Conservation (phyloP, 2,797 vertebrate species). For the Pipistrellus kuhlii region DNA sequence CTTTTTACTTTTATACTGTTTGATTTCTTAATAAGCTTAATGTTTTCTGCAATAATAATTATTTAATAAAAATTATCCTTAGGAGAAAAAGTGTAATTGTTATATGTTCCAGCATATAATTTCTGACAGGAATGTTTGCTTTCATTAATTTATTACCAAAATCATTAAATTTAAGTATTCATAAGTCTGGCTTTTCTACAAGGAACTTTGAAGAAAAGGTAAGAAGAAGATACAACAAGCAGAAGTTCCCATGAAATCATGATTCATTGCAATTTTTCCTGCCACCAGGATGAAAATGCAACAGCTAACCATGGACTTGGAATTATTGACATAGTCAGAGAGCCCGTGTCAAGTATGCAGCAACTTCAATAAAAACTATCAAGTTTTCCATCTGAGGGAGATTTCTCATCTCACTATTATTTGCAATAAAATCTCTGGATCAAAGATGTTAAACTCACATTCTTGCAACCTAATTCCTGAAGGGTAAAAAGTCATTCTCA, state of each 20-base stretch:
- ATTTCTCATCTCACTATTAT: neutral
- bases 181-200: constrained; percentile 1
- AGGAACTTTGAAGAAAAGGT: constrained; percentile 12
- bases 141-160: constrained; percentile 34
- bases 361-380: constrained; percentile 4
- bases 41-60: constrained; percentile 38
- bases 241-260: neutral
- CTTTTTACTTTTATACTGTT: neutral
- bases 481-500: neutral
- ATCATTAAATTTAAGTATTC: constrained; percentile 41
- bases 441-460: constrained; percentile 13
- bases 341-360: neutral
- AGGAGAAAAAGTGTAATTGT: neutral
- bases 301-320: neutral
- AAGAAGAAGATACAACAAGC: neutral
- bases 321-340: neutral
- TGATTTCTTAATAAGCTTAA: constrained; percentile 1
- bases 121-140: constrained; percentile 25
- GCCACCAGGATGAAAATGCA: neutral
- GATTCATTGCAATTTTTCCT: constrained; percentile 1
- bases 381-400: neutral
- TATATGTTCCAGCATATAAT: constrained; percentile 10
- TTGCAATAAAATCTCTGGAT: neutral
- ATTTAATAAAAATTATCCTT: constrained; percentile 47
- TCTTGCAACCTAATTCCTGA: neutral